These are phyloP conservation scores for Hyppa rectilinea DNA, from an alignment of 2,888 invertebrate species.

Conservation along the genomic window DNA sequence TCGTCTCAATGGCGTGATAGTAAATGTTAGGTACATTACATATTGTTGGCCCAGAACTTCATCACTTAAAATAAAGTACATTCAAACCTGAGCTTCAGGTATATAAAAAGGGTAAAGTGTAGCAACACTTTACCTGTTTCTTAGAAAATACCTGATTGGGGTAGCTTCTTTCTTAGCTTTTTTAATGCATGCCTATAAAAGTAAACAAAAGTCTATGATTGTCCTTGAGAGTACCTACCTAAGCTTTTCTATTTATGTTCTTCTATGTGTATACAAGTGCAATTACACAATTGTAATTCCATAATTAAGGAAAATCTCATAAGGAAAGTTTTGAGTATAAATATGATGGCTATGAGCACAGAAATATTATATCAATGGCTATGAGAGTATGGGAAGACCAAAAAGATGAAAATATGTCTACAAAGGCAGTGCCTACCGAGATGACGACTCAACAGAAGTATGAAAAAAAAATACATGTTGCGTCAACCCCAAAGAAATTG, in stretches of 20 bases:
- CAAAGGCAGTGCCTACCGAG: neutral
- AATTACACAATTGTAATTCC: slow-evolving; percentile 21
- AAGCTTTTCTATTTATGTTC: neutral
- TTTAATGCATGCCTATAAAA: too few species aligned
- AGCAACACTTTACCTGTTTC: neutral
- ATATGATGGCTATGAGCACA: too few species aligned
- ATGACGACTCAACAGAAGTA: neutral
- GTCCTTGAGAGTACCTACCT: neutral
- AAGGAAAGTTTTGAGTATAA: neutral
- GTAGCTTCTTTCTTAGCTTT: neutral
- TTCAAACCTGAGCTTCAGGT: neutral
- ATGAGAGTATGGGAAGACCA: neutral
- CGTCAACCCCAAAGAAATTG: neutral
- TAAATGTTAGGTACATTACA: too few species aligned
- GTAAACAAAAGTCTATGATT: neutral
- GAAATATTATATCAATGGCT: too few species aligned
- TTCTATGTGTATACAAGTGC: too few species aligned
- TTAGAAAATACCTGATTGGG: neutral
- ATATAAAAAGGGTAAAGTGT: too few species aligned
- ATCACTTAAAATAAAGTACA: neutral
- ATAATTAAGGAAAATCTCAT: neutral
- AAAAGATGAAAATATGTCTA: neutral
- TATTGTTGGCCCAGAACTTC: neutral
- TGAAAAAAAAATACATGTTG: neutral
- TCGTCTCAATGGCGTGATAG: neutral